Conservation (phyloP, 2,113 vertebrate genomes). For the Hippopotamus amphibius region DNA sequence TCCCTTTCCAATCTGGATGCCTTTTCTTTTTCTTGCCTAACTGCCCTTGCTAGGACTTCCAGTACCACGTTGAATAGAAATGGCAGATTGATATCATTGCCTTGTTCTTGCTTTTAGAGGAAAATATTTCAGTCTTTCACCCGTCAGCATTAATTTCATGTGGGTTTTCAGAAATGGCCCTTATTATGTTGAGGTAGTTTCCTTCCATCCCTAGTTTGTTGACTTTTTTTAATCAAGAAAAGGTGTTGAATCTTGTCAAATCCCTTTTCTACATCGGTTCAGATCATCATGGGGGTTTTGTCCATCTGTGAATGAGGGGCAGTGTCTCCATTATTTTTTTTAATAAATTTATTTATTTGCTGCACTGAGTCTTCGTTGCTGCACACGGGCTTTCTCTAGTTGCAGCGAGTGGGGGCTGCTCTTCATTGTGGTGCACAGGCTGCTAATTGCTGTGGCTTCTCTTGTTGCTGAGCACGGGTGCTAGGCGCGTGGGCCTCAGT, state of each 20-base stretch:
- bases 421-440: no score
- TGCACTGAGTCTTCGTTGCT: no score
- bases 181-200: neutral
- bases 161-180: neutral
- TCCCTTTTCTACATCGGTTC: neutral
- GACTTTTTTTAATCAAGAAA: neutral
- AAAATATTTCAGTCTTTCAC: neutral
- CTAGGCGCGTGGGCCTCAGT: no score
- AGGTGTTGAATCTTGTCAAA: neutral
- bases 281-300: neutral
- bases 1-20: neutral
- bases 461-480: no score
- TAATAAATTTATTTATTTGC: no score
- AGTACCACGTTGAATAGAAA: neutral
- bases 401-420: no score
- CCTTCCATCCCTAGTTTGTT: neutral
- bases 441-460: no score
- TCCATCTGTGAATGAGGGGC: neutral
- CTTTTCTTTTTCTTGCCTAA: neutral
- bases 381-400: no score
- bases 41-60: neutral
- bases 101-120: neutral
- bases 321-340: no score
- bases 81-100: neutral
- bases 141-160: neutral